Evolutionary conservation across 2,888 invertebrate genomes (phyloP), one percentile per base, ranked within the genome.

Genomic region (Fabriciana adippe): DNA sequence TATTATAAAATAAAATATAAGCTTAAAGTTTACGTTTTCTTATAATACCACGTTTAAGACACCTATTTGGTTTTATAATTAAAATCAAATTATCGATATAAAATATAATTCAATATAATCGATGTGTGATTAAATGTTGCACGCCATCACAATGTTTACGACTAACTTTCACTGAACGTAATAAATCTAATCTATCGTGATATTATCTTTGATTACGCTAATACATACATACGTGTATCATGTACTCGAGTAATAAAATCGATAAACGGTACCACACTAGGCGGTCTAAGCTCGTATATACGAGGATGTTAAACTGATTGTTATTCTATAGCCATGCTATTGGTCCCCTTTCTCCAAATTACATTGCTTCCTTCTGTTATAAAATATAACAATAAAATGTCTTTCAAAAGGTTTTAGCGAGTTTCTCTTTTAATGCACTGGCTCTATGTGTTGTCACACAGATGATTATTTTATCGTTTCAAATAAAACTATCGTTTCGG

Each of bases 291-390:
- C 73, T 63, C 48, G 54, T 57, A 74, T 72, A 76, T 78, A 81
- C 68, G 83, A 87, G 86, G 87, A 88, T 86, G 86, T 83, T 78
- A 80, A 81, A 81, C 81, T 79, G 75, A 85, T 90, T 89, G 83
- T 81, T 81, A 90, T 90, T 88, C 89, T 73, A 79, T 73, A 75
- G 78, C 76, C 83, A 74, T 71, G 71, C 72, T 67, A 71, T 66
- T 78, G 85, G 80, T 81, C 88, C 76, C 88, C 89, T 90, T 89
- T 90, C 89, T 85, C 85, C 75, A 71, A 81, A 87, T 67, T 64
- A 69, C 61, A 59, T 65, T 56, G 62, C 55, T 67, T 64, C 62
- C 57, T 64, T 60, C 64, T 68, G 59, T 45, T 70, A 63, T 68
- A 72, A 65, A 63, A 72, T 65, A 67, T 72, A 67, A 72, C 64